phyloP scores from a whole-genome alignment of 2,888 invertebrate species.

The Sisyra terminalis region DNA sequence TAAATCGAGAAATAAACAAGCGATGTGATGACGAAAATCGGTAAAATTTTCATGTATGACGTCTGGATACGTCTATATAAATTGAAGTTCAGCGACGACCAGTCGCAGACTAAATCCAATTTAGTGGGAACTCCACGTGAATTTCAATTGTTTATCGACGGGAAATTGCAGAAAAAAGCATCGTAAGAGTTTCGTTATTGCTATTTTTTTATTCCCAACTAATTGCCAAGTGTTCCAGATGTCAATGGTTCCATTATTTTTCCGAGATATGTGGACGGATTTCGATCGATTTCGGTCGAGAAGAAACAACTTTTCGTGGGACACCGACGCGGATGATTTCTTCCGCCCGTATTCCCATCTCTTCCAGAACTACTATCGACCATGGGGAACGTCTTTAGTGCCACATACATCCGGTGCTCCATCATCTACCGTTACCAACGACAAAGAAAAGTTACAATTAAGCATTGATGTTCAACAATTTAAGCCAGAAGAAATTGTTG shows the following conservation, averaged over 20 bases:
- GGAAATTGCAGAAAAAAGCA: too few relatives aligned
- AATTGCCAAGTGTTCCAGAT: neutral
- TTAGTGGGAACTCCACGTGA: too few relatives aligned
- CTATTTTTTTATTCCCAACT: too few relatives aligned
- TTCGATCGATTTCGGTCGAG: neutral
- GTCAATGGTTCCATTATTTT: neutral
- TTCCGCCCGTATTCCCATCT: neutral
- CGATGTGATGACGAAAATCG: too few relatives aligned
- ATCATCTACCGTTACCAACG: slow-evolving; percentile 28
- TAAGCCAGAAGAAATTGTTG: slow-evolving; percentile 30
- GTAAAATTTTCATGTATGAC: too few relatives aligned
- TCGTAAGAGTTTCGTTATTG: too few relatives aligned
- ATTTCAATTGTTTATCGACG: too few relatives aligned
- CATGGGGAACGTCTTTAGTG: neutral
- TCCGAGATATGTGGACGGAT: neutral
- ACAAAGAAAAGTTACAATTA: slow-evolving; percentile 47
- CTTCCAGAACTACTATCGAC: neutral
- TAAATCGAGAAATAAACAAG: too few relatives aligned
- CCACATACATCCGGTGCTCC: slow-evolving; percentile 31
- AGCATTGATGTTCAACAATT: slow-evolving; percentile 47
- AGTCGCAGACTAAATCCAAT: too few relatives aligned
- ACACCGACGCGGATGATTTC: neutral
- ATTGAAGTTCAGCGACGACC: too few relatives aligned
- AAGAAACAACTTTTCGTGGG: slow-evolving; percentile 1
- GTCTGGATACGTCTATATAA: too few relatives aligned